A percentile compares a stretch with the other conserved stretches of the same genome.
Evolutionary conservation across 2,888 invertebrate species (phyloP).

Genomic region (Tubulanus polymorphus): DNA sequence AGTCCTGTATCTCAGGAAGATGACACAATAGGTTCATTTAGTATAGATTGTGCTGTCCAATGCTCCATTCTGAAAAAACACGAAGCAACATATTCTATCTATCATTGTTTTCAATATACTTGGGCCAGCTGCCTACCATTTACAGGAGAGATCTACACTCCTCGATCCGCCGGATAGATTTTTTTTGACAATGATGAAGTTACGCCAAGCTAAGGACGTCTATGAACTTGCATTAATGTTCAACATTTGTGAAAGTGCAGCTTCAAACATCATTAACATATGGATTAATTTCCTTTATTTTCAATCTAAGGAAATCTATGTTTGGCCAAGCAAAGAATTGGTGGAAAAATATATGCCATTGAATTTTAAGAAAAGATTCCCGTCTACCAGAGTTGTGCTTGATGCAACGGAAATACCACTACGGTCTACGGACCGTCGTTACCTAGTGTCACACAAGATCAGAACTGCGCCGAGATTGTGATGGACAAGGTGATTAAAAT

Average conservation of each 20-base stretch:
- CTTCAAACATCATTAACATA: neutral
- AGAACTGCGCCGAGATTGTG: too few species aligned
- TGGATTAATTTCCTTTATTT: conserved; percentile 12
- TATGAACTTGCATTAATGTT: conserved; percentile 11
- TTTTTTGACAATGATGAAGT: conserved; percentile 12
- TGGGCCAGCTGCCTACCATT: conserved; percentile 8
- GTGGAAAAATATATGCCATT: conserved; percentile 16
- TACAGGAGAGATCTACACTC: conserved; percentile 2
- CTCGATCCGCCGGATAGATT: neutral
- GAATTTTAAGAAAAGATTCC: conserved; percentile 19
- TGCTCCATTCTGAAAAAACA: too few species aligned
- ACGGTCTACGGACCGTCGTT: too few species aligned
- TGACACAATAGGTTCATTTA: too few species aligned
- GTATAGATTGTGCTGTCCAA: too few species aligned
- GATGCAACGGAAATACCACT: conserved; percentile 26
- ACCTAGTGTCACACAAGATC: too few species aligned
- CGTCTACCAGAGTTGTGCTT: conserved; percentile 21
- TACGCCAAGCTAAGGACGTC: conserved; percentile 20
- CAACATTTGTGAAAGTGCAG: neutral
- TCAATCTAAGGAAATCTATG: conserved; percentile 21
- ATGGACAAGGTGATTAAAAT: too few species aligned
- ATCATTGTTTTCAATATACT: conserved; percentile 15
- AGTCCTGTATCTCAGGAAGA: too few species aligned
- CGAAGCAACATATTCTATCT: too few species aligned
- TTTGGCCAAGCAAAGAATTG: conserved; percentile 19